phyloP scores from a whole-genome alignment of 1,140 invertebrate species.

The Drosophila ogumai region DNA sequence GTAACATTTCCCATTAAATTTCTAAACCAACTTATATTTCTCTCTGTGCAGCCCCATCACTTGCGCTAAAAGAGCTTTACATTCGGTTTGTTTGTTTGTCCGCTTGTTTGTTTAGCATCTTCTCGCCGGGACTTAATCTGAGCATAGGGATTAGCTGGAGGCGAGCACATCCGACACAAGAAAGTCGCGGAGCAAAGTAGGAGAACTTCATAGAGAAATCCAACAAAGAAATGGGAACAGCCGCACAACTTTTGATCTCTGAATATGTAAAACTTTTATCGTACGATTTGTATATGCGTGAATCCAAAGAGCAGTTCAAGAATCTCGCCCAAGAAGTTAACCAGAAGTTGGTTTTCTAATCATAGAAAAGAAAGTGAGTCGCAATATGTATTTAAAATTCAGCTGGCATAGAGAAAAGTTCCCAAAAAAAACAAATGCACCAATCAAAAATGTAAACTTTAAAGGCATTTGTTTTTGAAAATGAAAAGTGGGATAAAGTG shows the following conservation, averaged over 20 bases:
- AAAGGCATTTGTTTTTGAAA: constrained; percentile 14
- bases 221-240: constrained; percentile 23
- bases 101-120: constrained; percentile 35
- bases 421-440: background rate
- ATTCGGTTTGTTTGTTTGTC: constrained; percentile 37
- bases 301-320: constrained; percentile 15
- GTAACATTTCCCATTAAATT: background rate
- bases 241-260: constrained; percentile 24
- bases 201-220: constrained; percentile 4
- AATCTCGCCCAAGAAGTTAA: constrained; percentile 16
- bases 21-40: background rate
- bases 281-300: constrained; percentile 8
- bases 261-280: constrained; percentile 28
- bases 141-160: constrained; percentile 13
- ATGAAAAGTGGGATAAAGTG: constrained; percentile 12
- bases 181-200: background rate
- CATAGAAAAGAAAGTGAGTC: constrained; percentile 23
- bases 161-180: constrained; percentile 24
- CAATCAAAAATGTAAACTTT: constrained; percentile 14
- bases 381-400: constrained; percentile 24
- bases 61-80: constrained; percentile 27
- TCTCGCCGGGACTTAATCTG: constrained; percentile 31
- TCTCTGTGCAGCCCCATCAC: constrained; percentile 1
- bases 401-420: constrained; percentile 3
- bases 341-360: constrained; percentile 11